Evolutionary conservation across 2,888 invertebrate species (phyloP).

Genomic region (Spatulosminthurus flaviceps): DNA sequence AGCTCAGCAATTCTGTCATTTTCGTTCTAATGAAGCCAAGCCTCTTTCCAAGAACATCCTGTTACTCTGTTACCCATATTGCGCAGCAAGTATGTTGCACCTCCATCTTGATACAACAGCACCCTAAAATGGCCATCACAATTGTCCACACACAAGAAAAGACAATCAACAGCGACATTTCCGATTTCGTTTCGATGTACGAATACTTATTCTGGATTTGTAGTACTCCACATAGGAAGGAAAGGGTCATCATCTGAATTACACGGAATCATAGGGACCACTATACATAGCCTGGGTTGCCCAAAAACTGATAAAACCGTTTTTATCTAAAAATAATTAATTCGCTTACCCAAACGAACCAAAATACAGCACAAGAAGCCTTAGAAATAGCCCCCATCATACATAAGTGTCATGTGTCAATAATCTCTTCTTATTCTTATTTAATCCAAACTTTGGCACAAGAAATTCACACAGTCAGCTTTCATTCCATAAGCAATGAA

Average conservation of each 20-base stretch:
- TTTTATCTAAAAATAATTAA: too few species aligned
- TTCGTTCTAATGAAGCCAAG: too few species aligned
- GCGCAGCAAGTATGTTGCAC: neutral
- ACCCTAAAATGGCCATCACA: neutral
- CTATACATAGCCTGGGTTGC: too few species aligned
- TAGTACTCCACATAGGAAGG: neutral
- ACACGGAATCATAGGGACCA: neutral
- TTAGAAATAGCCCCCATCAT: neutral
- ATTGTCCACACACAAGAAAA: neutral
- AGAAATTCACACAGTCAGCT: too few species aligned
- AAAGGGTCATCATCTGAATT: neutral
- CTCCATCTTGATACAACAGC: neutral
- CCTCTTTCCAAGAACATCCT: too few species aligned
- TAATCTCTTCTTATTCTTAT: too few species aligned
- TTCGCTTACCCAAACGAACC: neutral
- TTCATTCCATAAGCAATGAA: too few species aligned
- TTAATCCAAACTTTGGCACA: too few species aligned
- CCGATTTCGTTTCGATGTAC: neutral
- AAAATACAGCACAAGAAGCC: neutral
- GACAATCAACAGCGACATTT: neutral
- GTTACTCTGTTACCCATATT: neutral
- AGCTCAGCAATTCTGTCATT: too few species aligned
- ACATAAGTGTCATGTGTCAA: neutral
- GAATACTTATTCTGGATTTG: constrained; percentile 8
- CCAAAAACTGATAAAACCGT: too few species aligned